Base-by-base conservation (phyloP, 1,140 invertebrate species). In the Marisa cornuarietis region DNA sequence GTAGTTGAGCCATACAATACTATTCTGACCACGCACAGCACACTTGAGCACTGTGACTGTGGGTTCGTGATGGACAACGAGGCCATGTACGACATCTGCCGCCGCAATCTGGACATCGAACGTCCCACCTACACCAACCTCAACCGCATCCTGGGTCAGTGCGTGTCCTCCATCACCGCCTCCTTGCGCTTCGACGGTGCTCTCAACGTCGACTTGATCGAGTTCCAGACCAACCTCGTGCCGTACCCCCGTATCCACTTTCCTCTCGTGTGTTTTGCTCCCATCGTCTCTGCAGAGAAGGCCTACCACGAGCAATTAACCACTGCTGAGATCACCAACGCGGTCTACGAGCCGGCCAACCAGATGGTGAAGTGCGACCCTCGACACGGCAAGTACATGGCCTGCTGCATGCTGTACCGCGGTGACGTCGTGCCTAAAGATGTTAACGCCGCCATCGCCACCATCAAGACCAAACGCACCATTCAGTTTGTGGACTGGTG, bases 41-140 rank as follows among this genome's bases (percentile, higher is more conserved):
- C 90, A 22, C 84, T 91, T 65, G 90, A 91, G 78, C 90, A 92
- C 82, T 90, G 89, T 0, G 90, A 92, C 80, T 91, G 91, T 78
- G 89, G 90, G 65, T 91, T 91, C 82, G 87, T 96, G 94, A 85
- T 96, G n/a, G 95, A 96, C 91, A 96, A 94, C 88, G 95, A 96
- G 90, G 96, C 95, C 83, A 97, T 97, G 88, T 97, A 97, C 85
- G 96, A 97, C 88, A 96, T 97, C 90, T 97, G 96, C 91, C 93
- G 95, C 65, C 93, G 95, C 68, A 97, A 96, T 88, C 89, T 97
- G 86, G 95, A 96, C 90, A 96, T 97, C 54, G 54, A 58, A 8
- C 54, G 54, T 14, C 54, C 54, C 54, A 58, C 54, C 54, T 58
- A 58, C 54, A 58, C 54, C 8, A 58, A 58, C 54, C 54, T 58